Conservation (phyloP, 2,888 invertebrate genomes). For the Acanthosepion lycidas region DNA sequence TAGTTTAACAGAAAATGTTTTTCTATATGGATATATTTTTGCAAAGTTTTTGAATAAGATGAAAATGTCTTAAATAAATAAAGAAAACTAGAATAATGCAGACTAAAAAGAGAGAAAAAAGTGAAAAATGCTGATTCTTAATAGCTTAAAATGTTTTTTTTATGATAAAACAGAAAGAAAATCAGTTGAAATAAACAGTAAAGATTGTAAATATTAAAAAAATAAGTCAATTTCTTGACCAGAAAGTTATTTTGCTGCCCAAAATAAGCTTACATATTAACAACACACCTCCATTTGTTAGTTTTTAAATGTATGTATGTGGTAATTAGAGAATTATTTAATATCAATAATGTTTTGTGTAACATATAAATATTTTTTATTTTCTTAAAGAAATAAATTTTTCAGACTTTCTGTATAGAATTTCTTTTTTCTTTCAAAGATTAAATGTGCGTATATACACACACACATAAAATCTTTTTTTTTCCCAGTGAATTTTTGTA, state of each 20-base stretch:
- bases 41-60: too few relatives aligned
- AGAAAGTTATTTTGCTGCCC: neutral
- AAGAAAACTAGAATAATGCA: neutral
- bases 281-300: neutral
- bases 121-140: too few relatives aligned
- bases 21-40: too few relatives aligned
- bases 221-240: neutral
- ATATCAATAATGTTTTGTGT: neutral
- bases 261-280: neutral
- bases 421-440: neutral
- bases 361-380: neutral
- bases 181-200: constrained; percentile 15
- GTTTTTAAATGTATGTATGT: neutral
- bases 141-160: neutral
- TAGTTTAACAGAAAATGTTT: too few relatives aligned
- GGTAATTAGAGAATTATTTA: neutral
- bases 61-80: neutral
- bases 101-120: neutral
- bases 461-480: neutral
- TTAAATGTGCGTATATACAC: neutral
- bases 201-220: neutral
- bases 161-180: neutral
- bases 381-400: neutral
- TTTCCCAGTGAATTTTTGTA: neutral
- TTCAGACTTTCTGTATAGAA: neutral